Evolutionary conservation across 2,888 invertebrate species (phyloP).

Genomic region (Hydrotaea cyrtoneurina): DNA sequence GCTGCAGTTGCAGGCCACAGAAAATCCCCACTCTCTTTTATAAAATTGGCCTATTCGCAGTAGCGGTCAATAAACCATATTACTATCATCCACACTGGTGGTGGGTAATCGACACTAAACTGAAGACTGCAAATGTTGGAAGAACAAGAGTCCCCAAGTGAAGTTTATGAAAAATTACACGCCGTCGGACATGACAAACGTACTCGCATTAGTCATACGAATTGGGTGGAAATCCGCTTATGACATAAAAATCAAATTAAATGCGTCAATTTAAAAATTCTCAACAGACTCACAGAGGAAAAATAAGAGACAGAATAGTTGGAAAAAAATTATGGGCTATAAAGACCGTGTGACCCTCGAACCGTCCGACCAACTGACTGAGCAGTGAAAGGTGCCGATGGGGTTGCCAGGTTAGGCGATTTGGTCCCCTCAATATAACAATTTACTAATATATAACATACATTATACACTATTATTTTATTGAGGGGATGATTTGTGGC

Average conservation of each 20-base stretch:
- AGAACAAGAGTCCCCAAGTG: background rate
- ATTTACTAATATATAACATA: too few species aligned
- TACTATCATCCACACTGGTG: slow-evolving; percentile 61
- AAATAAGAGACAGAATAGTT: background rate
- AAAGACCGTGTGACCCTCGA: background rate
- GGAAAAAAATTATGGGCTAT: background rate
- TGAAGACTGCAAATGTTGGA: background rate
- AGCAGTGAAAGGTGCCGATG: too few species aligned
- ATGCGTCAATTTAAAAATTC: slow-evolving; percentile 25
- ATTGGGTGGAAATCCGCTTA: slow-evolving; percentile 60
- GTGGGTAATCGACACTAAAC: slow-evolving; percentile 49
- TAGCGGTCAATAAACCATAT: slow-evolving; percentile 60
- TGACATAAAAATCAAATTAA: slow-evolving; percentile 49
- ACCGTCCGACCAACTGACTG: too few species aligned
- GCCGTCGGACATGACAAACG: background rate
- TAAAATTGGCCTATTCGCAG: slow-evolving; percentile 51
- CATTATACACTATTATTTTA: too few species aligned
- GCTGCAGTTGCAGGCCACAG: too few species aligned
- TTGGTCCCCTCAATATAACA: too few species aligned
- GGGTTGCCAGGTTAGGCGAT: too few species aligned
- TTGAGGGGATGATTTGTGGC: too few species aligned
- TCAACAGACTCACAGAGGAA: background rate
- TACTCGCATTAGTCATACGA: slow-evolving; percentile 41
- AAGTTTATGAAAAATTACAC: slow-evolving; percentile 21
- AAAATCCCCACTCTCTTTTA: too few species aligned